A percentile compares a stretch with the other conserved stretches of the same genome.
These are phyloP conservation scores for Campylomormyrus numenius DNA, from an alignment of 2,113 vertebrate species.

Conservation along the genomic window DNA sequence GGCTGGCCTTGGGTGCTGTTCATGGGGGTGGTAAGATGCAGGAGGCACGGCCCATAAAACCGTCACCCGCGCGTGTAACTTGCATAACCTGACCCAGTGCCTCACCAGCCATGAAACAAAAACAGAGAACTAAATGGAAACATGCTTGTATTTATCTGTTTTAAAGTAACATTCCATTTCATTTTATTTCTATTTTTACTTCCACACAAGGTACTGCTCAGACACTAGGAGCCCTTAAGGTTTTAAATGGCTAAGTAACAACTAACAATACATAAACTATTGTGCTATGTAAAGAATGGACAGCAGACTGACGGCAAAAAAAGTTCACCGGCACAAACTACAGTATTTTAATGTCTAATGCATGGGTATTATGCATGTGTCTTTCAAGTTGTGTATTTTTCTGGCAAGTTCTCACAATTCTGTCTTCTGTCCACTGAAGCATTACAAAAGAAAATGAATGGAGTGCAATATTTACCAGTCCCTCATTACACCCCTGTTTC, in stretches of 20 bases:
- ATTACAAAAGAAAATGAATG: not conserved
- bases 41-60: not conserved
- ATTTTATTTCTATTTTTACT: not conserved
- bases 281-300: not conserved
- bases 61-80: not conserved
- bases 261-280: not conserved
- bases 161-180: not conserved
- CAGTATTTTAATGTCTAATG: not conserved
- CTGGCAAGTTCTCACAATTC: not conserved
- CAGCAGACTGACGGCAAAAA: not conserved
- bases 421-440: not conserved
- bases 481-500: not conserved
- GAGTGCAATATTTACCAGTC: not conserved
- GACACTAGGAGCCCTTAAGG: not conserved
- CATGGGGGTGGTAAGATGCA: not conserved
- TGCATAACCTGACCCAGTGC: not conserved
- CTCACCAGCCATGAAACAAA: not conserved
- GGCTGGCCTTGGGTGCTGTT: slow-evolving; percentile 21
- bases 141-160: not conserved
- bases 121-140: not conserved
- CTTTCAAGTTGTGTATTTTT: not conserved
- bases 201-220: not conserved
- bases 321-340: not conserved
- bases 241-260: not conserved
- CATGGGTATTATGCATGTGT: not conserved